Evolutionary conservation across 2,113 vertebrate genomes (phyloP).

Genomic region (Phoxinus phoxinus): DNA sequence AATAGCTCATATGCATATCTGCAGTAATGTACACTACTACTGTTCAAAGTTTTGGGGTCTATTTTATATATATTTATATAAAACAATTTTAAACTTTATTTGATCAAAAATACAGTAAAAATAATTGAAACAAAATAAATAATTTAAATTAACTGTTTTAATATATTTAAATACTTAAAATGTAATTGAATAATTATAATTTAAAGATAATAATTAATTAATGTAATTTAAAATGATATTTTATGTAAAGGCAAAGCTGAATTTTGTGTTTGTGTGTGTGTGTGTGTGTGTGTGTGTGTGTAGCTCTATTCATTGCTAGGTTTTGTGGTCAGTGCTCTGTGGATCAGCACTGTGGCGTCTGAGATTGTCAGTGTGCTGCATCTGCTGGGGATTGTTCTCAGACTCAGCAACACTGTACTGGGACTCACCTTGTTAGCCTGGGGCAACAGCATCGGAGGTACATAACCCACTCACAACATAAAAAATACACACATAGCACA

Average conservation of each 20-base stretch:
- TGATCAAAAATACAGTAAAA: neutral
- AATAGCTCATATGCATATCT: neutral
- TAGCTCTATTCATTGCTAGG: slow-evolving; percentile 92
- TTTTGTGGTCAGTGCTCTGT: slow-evolving; percentile 89
- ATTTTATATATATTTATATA: no score
- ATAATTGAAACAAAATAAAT: no score
- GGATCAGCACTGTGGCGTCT: slow-evolving; percentile 87
- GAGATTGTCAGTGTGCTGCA: slow-evolving; percentile 92
- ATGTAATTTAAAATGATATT: no score
- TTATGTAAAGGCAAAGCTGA: no score
- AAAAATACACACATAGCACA: neutral
- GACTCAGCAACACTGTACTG: slow-evolving; percentile 92
- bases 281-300: neutral
- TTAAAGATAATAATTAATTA: no score
- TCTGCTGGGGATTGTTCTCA: slow-evolving; percentile 87
- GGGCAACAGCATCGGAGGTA: slow-evolving; percentile 95
- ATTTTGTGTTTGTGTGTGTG: neutral
- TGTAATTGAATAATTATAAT: no score
- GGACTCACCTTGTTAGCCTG: slow-evolving; percentile 95
- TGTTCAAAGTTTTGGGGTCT: no score
- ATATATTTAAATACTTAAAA: no score
- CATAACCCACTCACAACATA: slow-evolving; percentile 44
- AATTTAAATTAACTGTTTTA: no score
- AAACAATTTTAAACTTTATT: no score
- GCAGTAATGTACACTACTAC: no score